phyloP scores from a whole-genome alignment of 2,797 vertebrate genomes.

The Chelonia mydas region DNA sequence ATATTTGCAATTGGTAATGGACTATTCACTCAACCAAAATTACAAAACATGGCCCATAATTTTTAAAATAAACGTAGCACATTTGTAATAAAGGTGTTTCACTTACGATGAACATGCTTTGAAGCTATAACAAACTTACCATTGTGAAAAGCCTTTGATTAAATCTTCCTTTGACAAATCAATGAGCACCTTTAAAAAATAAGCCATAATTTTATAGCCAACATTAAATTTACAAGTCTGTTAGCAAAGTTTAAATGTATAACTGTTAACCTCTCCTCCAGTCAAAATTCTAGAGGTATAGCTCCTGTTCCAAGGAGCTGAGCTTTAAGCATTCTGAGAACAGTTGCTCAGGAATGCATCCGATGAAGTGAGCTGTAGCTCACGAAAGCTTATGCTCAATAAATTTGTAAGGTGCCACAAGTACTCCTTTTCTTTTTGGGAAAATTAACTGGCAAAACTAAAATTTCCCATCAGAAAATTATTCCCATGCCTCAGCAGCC shows the following conservation, averaged over 20 bases:
- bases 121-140: slow-evolving; percentile 80
- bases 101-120: not conserved
- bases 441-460: not conserved
- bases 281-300: not conserved
- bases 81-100: not conserved
- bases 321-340: not conserved
- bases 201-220: not conserved
- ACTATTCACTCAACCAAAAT: not conserved
- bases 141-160: slow-evolving; percentile 86
- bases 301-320: not conserved
- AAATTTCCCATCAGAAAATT: not conserved
- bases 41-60: not conserved
- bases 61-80: not conserved
- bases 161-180: slow-evolving; percentile 91
- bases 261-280: not conserved
- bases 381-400: no score
- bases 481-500: not conserved
- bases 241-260: not conserved
- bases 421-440: no score
- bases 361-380: no score
- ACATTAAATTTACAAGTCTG: not conserved
- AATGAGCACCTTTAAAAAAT: slow-evolving; percentile 84
- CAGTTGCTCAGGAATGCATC: not conserved
- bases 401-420: no score
- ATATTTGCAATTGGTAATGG: not conserved